Evolutionary conservation across 2,113 vertebrate species (phyloP).

Genomic region (Nerophis lumbriciformis): DNA sequence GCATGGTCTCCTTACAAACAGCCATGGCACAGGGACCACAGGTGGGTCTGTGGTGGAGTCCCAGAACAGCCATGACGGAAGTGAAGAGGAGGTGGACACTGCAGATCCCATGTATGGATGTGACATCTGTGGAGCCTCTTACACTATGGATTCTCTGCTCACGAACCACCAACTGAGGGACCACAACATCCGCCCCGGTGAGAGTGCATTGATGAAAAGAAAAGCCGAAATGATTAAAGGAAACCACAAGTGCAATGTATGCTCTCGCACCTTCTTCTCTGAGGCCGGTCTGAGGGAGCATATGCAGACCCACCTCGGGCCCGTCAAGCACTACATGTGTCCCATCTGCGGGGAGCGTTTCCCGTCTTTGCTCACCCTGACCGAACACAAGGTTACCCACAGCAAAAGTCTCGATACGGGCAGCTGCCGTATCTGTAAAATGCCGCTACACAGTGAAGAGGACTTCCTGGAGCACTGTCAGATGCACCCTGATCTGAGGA

Average conservation of each 20-base stretch:
- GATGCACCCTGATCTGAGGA: conserved; percentile 97
- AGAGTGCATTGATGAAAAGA: conserved; percentile 90
- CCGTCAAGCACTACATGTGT: conserved; percentile 99
- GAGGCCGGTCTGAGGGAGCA: conserved; percentile 94
- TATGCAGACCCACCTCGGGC: conserved; percentile 96
- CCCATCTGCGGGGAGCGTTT: conserved; percentile 97
- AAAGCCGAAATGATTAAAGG: conserved; percentile 98
- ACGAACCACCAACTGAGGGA: conserved; percentile 96
- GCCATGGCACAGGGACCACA: conserved; percentile 69
- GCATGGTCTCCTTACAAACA: conserved; percentile 86
- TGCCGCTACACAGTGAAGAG: conserved; percentile 95
- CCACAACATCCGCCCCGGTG: conserved; percentile 95
- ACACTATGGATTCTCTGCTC: conserved; percentile 96
- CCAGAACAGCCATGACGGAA: conserved; percentile 89
- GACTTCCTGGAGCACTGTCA: conserved; percentile 99
- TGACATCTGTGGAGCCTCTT: conserved; percentile 96
- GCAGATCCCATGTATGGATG: conserved; percentile 95
- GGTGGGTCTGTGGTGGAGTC: conserved; percentile 69
- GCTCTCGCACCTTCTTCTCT: conserved; percentile 97
- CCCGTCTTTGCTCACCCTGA: conserved; percentile 94
- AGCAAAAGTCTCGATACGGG: conserved; percentile 98
- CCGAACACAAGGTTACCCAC: conserved; percentile 98
- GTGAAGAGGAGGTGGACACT: conserved; percentile 89
- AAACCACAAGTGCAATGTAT: conserved; percentile 97
- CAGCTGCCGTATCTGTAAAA: conserved; percentile 97